A percentile compares a stretch with the other conserved stretches of the same genome.
Conservation (phyloP, 2,888 invertebrate genomes). For the Torymus texanus region DNA sequence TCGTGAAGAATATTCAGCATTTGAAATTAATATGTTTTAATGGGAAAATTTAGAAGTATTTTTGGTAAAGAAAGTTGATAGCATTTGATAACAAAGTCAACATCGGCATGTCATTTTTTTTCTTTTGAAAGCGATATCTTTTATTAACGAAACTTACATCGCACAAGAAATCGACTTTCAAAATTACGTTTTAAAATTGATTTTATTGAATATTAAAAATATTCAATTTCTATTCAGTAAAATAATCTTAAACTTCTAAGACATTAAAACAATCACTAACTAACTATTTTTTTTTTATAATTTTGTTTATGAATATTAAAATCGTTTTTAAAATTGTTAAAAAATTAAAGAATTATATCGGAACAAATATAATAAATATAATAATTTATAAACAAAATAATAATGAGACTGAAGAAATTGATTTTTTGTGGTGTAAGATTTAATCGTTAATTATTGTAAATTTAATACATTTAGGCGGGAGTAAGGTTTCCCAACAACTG, state of each 20-base stretch:
- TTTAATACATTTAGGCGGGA: slow-evolving; percentile 9
- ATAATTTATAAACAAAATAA: too few species aligned
- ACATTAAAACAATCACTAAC: neutral
- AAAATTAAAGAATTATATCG: too few species aligned
- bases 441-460: neutral
- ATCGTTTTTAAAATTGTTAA: too few species aligned
- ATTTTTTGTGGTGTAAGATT: slow-evolving; percentile 10
- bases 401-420: neutral
- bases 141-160: neutral
- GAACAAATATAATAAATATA: too few species aligned
- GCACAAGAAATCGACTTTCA: slow-evolving; percentile 6
- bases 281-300: too few species aligned
- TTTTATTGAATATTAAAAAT: slow-evolving; percentile 1
- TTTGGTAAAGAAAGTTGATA: slow-evolving; percentile 16
- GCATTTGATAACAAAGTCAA: neutral
- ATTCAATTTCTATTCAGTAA: neutral
- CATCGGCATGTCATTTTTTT: slow-evolving; percentile 21
- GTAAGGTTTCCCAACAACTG: slow-evolving; percentile 32
- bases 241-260: slow-evolving; percentile 7
- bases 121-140: neutral
- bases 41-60: neutral
- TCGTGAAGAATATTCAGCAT: neutral
- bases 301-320: too few species aligned
- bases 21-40: neutral
- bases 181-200: neutral